Evolutionary conservation across 2,888 invertebrate genomes (phyloP).

Genomic region (Strigamia transsilvanica): DNA sequence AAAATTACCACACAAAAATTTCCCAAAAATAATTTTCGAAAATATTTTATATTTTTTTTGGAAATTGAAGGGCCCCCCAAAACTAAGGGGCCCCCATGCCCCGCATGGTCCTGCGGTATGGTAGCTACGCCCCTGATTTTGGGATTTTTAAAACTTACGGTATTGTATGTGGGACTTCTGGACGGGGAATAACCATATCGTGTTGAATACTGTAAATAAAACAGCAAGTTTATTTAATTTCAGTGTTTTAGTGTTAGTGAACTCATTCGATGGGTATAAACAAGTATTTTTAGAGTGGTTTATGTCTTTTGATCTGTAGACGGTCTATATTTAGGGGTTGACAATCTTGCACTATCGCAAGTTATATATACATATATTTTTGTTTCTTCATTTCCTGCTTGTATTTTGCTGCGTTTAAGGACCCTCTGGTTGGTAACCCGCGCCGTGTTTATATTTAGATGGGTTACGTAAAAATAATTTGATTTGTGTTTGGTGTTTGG

Average conservation of each 20-base stretch:
- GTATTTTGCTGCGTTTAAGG: not conserved
- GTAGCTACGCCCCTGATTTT: too few species aligned
- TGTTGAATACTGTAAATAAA: not conserved
- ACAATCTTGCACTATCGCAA: not conserved
- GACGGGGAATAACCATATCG: not conserved
- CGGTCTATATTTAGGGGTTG: not conserved
- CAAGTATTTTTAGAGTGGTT: not conserved
- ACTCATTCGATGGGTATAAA: not conserved
- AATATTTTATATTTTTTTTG: too few species aligned
- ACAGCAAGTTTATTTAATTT: too few species aligned
- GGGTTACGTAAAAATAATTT: not conserved
- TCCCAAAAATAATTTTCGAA: too few species aligned
- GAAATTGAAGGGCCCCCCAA: too few species aligned
- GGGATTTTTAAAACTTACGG: not conserved
- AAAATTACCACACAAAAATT: too few species aligned
- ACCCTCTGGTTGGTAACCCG: not conserved
- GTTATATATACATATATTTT: not conserved
- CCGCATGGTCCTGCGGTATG: too few species aligned
- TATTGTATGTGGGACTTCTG: not conserved
- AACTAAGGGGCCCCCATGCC: too few species aligned
- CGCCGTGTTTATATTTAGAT: not conserved
- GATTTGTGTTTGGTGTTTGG: not conserved
- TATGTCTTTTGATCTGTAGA: conserved; percentile 14
- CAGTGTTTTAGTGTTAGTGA: not conserved
- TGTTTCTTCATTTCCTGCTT: too few species aligned